A percentile compares a stretch with the other conserved stretches of the same genome.
phyloP scores from a whole-genome alignment of 2,113 vertebrate genomes.

The Silurus asotus region DNA sequence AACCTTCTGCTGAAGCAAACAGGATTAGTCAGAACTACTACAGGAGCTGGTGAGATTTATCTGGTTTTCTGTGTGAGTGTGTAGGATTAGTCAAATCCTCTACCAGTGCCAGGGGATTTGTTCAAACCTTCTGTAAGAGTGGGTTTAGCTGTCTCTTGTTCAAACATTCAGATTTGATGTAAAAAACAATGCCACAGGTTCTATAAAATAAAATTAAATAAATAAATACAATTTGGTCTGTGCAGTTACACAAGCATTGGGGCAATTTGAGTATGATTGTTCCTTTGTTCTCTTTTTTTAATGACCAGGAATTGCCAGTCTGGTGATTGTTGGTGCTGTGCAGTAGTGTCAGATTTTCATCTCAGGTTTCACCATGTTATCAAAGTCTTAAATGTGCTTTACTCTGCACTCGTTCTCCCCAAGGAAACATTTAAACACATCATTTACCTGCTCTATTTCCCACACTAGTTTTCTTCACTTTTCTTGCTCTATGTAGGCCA shows the following conservation, averaged over 20 bases:
- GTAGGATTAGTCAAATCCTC: background rate
- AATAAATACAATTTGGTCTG: background rate
- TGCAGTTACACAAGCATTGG: background rate
- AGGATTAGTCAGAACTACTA: too few species aligned
- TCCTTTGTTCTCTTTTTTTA: background rate
- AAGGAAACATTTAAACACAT: constrained; percentile 40
- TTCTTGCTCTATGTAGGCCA: constrained; percentile 54
- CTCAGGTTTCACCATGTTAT: constrained; percentile 19
- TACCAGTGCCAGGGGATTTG: background rate
- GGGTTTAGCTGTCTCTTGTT: background rate
- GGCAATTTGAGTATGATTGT: background rate
- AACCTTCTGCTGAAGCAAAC: too few species aligned
- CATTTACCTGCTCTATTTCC: constrained; percentile 29
- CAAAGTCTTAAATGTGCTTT: constrained; percentile 25
- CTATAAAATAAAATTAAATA: background rate
- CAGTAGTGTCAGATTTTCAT: background rate
- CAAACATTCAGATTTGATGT: background rate
- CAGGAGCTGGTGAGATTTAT: too few species aligned
- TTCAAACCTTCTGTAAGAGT: background rate
- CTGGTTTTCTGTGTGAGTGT: background rate
- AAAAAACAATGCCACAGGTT: background rate
- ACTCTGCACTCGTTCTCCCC: constrained; percentile 2
- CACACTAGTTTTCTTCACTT: constrained; percentile 25
- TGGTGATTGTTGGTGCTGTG: background rate
- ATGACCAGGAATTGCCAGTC: background rate